Evolutionary conservation across 2,113 vertebrate species (phyloP), one percentile per base, ranked within the genome.

Genomic region (Callipepla californica): DNA sequence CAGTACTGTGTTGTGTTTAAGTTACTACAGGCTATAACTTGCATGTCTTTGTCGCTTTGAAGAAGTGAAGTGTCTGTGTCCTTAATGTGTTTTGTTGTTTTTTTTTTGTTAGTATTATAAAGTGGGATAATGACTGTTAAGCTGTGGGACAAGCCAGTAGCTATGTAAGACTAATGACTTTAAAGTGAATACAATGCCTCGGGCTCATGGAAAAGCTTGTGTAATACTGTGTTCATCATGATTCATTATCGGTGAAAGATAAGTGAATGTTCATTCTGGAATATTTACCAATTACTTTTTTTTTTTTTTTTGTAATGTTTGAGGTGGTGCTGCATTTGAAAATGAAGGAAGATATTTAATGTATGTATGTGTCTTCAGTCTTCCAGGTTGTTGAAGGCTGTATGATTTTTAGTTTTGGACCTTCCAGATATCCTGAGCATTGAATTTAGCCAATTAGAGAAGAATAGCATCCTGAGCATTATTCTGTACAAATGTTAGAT

Each of bases 11-110:
- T 76, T 34, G 17, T 32, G 8, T 20, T 40, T 7, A 70, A 77
- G 38, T 8, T 59, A 45, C 89, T 76, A 23, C 72, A 91, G 81
- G 85, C 63, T 80, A 62, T 70, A 85, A 77, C 55, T 95, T 93
- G 63, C 30, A 11, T 70, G 78, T 8, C 45, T 76, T 34, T 44
- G 75, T 11, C 1, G 4, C 19, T 19, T 25, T n/a, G 30, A 12
- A 12, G 28, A 23, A 51, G 44, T 23, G 14, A 7, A 65, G 4
- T 3, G 0, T 40, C 30, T 32, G 1, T 15, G 21, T 80, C 5
- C 42, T 83, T 85, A 40, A n/a, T 63, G 65, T 0, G n/a, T 92
- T 76, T 85, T 42, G 7, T 36, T 36, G 7, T 36, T 36, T 36
- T 40, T 40, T 40, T 40, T 40, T 40, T 12, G 40, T 40, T 12